Evolutionary conservation across 2,113 vertebrate species (phyloP), one percentile per base, ranked within the genome.

Genomic region (Hylia prasina): DNA sequence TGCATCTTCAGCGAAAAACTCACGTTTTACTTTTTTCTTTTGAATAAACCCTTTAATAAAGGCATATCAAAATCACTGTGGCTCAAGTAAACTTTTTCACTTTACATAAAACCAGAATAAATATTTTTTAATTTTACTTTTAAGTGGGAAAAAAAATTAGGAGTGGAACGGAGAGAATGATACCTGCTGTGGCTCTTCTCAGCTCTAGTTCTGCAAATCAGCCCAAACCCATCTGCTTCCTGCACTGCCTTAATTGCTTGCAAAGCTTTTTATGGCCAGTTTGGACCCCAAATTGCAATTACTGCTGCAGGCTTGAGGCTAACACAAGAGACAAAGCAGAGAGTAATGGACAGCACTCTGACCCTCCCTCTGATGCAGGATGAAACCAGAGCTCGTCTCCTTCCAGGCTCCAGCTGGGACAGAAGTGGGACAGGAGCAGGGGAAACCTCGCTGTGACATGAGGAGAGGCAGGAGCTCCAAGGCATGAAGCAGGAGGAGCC

Each of bases 261-360:
- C 79, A 81, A 73, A 80, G 75, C 1, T 76, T 96, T 92, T 96
- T 93, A 88, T 84, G 94, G 87, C 75, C 81, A 47, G 48, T 93
- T 93, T 72, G 87, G 88, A 86, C 69, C 70, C 42, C 73, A 89
- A 86, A 94, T 68, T 82, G 79, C 84, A 97, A 95, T 94, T 94
- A 92, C 58, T 54, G 37, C 79, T 80, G 58, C 54, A 66, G 79
- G 76, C 85, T 91, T 63, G 89, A 90, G 93, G 89, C 82, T 88
- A 83, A 51, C 35, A 44, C 7, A 27, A 89, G 65, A 78, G 89
- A 71, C 44, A 86, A 94, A 95, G 68, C 85, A 57, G 77, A 78
- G 89, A 58, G 37, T 42, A 66, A 91, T 78, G 86, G 91, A 22
- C 63, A 84, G 77, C 37, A 47, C 48, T 51, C 56, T 2, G 5